Conservation (phyloP, 2,113 vertebrate species). For the Anoura caudifer region DNA sequence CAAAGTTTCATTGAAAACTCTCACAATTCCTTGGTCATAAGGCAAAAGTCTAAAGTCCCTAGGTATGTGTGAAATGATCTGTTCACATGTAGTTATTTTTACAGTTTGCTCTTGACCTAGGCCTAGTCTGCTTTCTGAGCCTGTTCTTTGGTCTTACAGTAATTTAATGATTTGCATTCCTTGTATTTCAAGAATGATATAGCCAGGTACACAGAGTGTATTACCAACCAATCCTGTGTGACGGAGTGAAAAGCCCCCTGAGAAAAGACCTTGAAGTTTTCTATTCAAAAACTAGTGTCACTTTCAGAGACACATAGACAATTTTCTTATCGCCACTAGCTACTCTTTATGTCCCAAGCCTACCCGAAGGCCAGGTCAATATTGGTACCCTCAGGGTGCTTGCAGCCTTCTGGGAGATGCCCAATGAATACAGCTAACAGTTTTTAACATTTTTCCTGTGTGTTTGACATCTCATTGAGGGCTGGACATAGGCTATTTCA, state of each 20-base stretch:
- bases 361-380: not conserved
- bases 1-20: slow-evolving; percentile 37
- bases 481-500: not conserved
- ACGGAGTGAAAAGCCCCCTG: not conserved
- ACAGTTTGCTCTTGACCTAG: not conserved
- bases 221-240: not conserved
- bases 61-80: not conserved
- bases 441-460: not conserved
- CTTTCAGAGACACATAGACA: not conserved
- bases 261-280: not conserved
- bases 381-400: not conserved
- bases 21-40: not conserved
- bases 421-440: not conserved
- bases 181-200: not conserved
- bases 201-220: not conserved
- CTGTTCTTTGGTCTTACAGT: not conserved
- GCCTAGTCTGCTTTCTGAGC: not conserved
- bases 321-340: not conserved
- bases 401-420: not conserved
- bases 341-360: not conserved
- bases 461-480: not conserved
- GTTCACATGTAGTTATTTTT: not conserved
- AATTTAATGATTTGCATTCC: not conserved
- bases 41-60: not conserved
- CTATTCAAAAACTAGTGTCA: not conserved